Evolutionary conservation across 1,140 invertebrate genomes (phyloP), one percentile per base, ranked within the genome.

Genomic region (Apis mellifera): DNA sequence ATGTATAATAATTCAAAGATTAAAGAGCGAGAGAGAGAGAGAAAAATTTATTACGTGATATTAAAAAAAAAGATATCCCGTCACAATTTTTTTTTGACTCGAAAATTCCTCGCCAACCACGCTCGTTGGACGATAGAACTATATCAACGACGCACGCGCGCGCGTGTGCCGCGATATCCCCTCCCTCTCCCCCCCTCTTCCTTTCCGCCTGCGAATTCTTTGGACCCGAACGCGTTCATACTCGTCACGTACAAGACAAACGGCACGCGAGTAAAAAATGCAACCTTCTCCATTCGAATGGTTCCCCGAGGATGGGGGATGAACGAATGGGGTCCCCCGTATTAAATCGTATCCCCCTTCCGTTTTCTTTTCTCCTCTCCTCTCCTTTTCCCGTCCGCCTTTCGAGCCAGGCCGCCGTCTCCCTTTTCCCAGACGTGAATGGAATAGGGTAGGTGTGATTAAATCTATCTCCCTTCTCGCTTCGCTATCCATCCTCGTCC

Each of bases 211-310:
- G 23, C n/a, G 75, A 57, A 78, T 78, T 72, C 82, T 72, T 32
- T 78, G 59, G 50, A 60, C 57, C 54, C 65, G 77, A 26, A 73
- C 15, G 78, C 71, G 71, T 78, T 82, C 85, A 82, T 68, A 78
- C 78, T 84, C 78, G 85, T 88, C 86, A 88, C 86, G 86, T 87
- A 82, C 72, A 64, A 69, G 66, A 79, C 82, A 80, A 84, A 74
- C 85, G 82, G 78, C 57, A 77, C 65, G 82, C 82, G 69, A 82
- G 70, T 85, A 85, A 85, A 84, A 89, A 89, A 89, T 78, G 85
- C 68, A 78, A 84, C 74, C 80, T 78, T 19, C 66, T 75, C 73
- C 66, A 54, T 73, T 54, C 52, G 83, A 85, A 86, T 87, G 68
- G 78, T 86, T 48, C 80, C 78, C 52, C 55, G 26, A 42, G 32